Conservation (phyloP, 1,140 invertebrate genomes). For the Phymorhynchus buccinoides region DNA sequence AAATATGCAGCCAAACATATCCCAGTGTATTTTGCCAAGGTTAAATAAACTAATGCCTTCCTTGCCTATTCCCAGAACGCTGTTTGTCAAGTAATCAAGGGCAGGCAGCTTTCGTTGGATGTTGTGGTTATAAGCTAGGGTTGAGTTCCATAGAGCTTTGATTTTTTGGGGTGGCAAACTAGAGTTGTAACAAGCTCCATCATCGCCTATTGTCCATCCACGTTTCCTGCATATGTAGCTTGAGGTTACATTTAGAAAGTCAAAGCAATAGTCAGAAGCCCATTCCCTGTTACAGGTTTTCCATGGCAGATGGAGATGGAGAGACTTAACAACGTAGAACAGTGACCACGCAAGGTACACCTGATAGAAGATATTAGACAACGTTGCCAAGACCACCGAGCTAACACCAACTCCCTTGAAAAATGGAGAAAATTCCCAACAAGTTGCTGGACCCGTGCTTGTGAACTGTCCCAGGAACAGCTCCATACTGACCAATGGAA, state of each 20-base stretch:
- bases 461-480: not conserved
- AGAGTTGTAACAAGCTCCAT: not conserved
- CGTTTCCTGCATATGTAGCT: not conserved
- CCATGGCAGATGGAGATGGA: slow-evolving; percentile 84
- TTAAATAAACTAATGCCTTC: not conserved
- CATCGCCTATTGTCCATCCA: not conserved
- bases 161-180: not conserved
- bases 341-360: slow-evolving; percentile 97
- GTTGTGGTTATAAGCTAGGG: not conserved
- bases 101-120: not conserved
- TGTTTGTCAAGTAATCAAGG: not conserved
- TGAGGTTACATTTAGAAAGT: not conserved
- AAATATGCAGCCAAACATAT: not conserved
- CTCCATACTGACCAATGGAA: not conserved
- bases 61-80: not conserved
- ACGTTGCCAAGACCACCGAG: slow-evolving; percentile 90
- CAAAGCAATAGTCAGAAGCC: not conserved
- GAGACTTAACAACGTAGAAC: slow-evolving; percentile 83
- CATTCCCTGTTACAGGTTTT: slow-evolving; percentile 75
- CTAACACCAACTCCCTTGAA: not conserved
- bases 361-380: slow-evolving; percentile 82
- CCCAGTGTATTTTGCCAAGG: not conserved
- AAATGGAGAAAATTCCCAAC: not conserved
- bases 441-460: not conserved
- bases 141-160: not conserved